These are phyloP conservation scores for Drosophila koepferae DNA, from an alignment of 2,888 invertebrate genomes.

Conservation along the genomic window DNA sequence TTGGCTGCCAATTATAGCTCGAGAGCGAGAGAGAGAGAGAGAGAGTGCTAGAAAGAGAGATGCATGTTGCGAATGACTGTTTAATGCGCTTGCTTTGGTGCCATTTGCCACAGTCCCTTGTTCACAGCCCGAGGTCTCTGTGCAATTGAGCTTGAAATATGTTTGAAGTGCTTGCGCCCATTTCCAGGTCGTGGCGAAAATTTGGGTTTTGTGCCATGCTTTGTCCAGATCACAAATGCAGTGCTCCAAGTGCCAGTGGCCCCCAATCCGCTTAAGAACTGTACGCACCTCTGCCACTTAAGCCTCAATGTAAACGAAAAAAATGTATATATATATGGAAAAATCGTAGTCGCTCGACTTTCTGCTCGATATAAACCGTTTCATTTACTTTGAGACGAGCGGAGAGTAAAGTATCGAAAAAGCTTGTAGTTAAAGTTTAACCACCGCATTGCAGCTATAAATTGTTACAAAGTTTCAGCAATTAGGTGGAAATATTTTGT, in stretches of 20 bases:
- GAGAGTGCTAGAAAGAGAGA: neutral
- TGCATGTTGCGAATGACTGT: conserved; percentile 3
- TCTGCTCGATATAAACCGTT: conserved; percentile 45
- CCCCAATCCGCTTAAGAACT: conserved; percentile 37
- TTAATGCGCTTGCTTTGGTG: conserved; percentile 56
- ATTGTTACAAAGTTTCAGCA: conserved; percentile 70
- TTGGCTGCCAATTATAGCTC: conserved; percentile 63
- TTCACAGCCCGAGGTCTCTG: conserved; percentile 34
- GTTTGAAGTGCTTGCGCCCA: conserved; percentile 40
- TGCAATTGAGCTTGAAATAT: conserved; percentile 70
- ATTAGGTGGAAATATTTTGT: conserved; percentile 70
- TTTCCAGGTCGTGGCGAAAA: conserved; percentile 7
- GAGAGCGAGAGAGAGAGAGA: neutral
- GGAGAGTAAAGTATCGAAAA: conserved; percentile 4
- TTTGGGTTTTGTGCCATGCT: conserved; percentile 11
- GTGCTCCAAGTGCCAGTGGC: neutral
- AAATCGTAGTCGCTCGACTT: conserved; percentile 29
- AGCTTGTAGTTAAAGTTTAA: conserved; percentile 29
- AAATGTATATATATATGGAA: neutral
- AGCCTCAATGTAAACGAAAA: neutral
- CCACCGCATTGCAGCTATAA: conserved; percentile 73
- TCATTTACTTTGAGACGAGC: conserved; percentile 18
- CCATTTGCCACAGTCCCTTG: conserved; percentile 57
- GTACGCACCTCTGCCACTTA: conserved; percentile 42
- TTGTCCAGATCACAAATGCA: conserved; percentile 27